Conservation (phyloP, 2,113 vertebrate genomes). For the Dunckerocampus dactyliophorus region DNA sequence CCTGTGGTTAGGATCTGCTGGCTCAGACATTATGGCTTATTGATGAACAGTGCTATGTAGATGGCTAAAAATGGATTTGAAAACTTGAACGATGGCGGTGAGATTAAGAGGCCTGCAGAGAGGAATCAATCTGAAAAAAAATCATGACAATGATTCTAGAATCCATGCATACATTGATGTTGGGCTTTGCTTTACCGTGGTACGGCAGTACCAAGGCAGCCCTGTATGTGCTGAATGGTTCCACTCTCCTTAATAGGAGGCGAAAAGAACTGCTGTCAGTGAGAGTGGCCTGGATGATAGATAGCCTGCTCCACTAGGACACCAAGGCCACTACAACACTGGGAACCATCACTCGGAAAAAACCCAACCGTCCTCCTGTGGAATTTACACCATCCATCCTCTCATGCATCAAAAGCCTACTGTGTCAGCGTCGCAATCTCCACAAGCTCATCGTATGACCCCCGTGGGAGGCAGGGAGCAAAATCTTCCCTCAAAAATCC, state of each 20-base stretch:
- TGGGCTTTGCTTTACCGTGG: background rate
- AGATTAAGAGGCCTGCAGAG: constrained; percentile 14
- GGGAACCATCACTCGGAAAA: constrained; percentile 44
- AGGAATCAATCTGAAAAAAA: constrained; percentile 18
- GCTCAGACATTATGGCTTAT: background rate
- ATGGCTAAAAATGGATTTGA: background rate
- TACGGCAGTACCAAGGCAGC: background rate
- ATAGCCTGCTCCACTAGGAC: constrained; percentile 37
- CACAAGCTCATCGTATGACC: constrained; percentile 29
- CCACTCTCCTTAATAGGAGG: constrained; percentile 45
- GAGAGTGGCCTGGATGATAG: constrained; percentile 50
- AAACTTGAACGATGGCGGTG: background rate
- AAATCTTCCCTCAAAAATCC: constrained; percentile 46
- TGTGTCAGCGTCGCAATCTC: constrained; percentile 45
- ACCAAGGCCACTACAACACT: constrained; percentile 40
- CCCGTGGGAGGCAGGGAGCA: constrained; percentile 37
- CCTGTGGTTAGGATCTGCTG: constrained; percentile 1
- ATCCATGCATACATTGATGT: background rate
- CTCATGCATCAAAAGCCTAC: constrained; percentile 44
- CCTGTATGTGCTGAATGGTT: constrained; percentile 9
- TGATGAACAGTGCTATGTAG: constrained; percentile 15
- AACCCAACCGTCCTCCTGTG: constrained; percentile 22
- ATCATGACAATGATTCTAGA: background rate
- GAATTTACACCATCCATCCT: constrained; percentile 39
- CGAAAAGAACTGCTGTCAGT: constrained; percentile 54